Conservation (phyloP, 2,113 vertebrate species). For the Takifugu bimaculatus region DNA sequence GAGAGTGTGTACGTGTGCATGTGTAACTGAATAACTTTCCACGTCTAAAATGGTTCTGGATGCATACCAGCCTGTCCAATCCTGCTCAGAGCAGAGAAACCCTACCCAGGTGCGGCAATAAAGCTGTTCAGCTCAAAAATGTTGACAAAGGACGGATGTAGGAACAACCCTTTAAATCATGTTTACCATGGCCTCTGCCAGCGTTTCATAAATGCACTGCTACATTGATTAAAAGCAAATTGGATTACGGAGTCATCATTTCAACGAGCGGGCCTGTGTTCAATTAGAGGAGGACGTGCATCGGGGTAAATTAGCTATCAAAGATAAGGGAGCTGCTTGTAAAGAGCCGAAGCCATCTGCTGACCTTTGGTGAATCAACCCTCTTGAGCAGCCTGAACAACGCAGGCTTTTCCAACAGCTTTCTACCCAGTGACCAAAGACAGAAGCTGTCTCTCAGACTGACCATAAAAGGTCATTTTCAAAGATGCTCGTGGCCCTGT, state of each 20-base stretch:
- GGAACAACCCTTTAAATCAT: too few species aligned
- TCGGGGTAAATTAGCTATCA: conserved; percentile 14
- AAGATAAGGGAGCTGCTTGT: conserved; percentile 16
- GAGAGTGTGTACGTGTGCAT: too few species aligned
- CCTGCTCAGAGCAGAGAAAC: too few species aligned
- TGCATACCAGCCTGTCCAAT: too few species aligned
- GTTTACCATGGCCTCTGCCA: too few species aligned
- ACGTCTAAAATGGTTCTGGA: too few species aligned
- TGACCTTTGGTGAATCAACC: conserved; percentile 39
- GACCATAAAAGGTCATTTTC: conserved; percentile 68
- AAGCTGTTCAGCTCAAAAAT: too few species aligned
- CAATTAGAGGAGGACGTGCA: conserved; percentile 11
- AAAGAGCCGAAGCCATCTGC: conserved; percentile 5
- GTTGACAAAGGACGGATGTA: too few species aligned
- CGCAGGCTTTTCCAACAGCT: conserved; percentile 31
- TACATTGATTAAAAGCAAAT: neutral
- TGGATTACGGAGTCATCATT: conserved; percentile 4
- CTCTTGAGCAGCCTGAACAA: conserved; percentile 23
- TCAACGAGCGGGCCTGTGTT: conserved; percentile 10
- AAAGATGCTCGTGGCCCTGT: conserved; percentile 29
- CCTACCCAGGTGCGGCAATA: too few species aligned
- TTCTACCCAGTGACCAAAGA: conserved; percentile 34
- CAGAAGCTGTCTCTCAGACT: conserved; percentile 27
- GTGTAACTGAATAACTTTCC: too few species aligned
- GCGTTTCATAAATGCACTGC: too few species aligned